Percentiles rank a stretch among this genome's conserved stretches.
phyloP scores from a whole-genome alignment of 2,797 vertebrate species.

The Antennarius maculatus region DNA sequence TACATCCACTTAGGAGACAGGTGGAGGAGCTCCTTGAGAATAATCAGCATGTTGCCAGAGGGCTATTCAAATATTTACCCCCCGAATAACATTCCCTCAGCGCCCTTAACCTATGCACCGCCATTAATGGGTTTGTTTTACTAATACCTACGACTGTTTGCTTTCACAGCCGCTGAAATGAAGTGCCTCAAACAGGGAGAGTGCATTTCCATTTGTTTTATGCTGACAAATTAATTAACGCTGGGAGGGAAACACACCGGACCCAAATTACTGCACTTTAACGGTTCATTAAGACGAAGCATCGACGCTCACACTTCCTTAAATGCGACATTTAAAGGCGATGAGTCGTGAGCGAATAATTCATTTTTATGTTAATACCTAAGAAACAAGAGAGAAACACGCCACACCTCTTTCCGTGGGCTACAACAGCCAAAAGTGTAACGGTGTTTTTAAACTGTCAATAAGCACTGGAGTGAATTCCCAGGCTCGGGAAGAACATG shows the following conservation, averaged over 20 bases:
- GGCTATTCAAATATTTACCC: constrained; percentile 82
- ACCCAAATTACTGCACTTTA: constrained; percentile 39
- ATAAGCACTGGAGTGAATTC: constrained; percentile 12
- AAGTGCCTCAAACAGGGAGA: constrained; percentile 61
- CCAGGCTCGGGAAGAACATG: constrained; percentile 4
- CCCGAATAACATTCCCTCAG: constrained; percentile 70
- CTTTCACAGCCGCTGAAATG: constrained; percentile 68
- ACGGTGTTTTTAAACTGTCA: constrained; percentile 6
- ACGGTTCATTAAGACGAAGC: constrained; percentile 57
- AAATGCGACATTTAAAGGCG: constrained; percentile 30
- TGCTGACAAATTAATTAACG: constrained; percentile 69
- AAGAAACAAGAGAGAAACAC: background rate
- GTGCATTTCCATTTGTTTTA: constrained; percentile 55
- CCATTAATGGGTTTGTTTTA: constrained; percentile 76
- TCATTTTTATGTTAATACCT: background rate
- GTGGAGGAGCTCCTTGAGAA: constrained; percentile 65
- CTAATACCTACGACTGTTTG: constrained; percentile 73
- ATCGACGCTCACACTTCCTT: constrained; percentile 36
- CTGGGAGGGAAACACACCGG: constrained; percentile 44
- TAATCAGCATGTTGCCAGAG: constrained; percentile 62
- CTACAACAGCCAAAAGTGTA: background rate
- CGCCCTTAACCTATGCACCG: constrained; percentile 53
- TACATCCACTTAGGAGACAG: constrained; percentile 51
- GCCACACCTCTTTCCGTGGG: constrained; percentile 7
- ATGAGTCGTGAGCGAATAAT: constrained; percentile 24